Conservation (phyloP, 2,797 vertebrate species). For the Gymnoscopelus microlampas region DNA sequence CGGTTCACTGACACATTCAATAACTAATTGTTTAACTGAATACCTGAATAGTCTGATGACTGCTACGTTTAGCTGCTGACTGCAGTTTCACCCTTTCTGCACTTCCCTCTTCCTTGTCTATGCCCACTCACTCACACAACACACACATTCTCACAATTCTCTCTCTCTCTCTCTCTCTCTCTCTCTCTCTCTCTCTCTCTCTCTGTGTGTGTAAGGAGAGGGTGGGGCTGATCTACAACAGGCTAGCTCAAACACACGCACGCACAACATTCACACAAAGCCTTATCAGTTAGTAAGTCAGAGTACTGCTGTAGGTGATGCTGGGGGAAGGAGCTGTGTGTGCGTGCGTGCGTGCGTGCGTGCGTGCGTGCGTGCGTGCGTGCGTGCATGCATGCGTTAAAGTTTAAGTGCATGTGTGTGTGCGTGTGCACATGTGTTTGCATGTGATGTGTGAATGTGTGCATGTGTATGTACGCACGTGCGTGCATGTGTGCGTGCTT, state of each 20-base stretch:
- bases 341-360: constrained; percentile 3
- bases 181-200: constrained; percentile 9
- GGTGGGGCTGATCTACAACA: constrained; percentile 43
- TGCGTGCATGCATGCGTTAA: not conserved
- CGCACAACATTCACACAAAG: constrained; percentile 20
- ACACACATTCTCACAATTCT: not conserved
- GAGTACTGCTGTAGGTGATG: constrained; percentile 24
- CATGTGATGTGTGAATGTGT: not conserved
- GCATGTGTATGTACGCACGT: too few species aligned
- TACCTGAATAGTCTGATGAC: constrained; percentile 7
- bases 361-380: constrained; percentile 9
- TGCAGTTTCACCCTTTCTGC: not conserved
- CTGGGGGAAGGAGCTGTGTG: constrained; percentile 9
- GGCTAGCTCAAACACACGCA: not conserved
- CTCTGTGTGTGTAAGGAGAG: constrained; percentile 45
- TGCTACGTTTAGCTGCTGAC: constrained; percentile 17
- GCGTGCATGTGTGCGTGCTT: too few species aligned
- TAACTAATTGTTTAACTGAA: not conserved
- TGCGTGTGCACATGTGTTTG: constrained; percentile 3
- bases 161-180: constrained; percentile 1
- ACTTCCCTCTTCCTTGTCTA: constrained; percentile 23
- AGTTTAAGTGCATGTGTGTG: not conserved
- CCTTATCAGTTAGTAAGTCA: constrained; percentile 33
- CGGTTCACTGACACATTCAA: not conserved
- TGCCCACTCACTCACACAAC: not conserved